Conservation (phyloP, 30 jellyfish, hydroid and myxozoan species). For the Hydractinia symbiolongicarpus region DNA sequence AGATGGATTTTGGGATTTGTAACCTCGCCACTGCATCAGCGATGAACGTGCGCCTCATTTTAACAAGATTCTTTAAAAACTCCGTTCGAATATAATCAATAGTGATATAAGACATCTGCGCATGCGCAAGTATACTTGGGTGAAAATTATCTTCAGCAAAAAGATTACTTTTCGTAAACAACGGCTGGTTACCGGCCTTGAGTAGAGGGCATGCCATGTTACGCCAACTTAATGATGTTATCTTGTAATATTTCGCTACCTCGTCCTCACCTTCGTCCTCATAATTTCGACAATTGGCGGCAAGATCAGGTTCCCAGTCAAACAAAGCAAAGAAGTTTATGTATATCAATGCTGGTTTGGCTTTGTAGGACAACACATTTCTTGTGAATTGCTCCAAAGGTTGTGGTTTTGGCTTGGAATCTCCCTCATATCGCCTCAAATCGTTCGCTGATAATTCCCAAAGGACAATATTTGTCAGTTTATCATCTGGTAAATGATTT, state of each 20-base stretch:
- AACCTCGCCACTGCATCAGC: conserved; percentile 92
- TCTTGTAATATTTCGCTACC: conserved; percentile 91
- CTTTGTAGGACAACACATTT: conserved; percentile 82
- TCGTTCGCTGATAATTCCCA: conserved; percentile 99
- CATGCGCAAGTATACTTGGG: conserved; percentile 96
- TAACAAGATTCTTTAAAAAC: conserved; percentile 89
- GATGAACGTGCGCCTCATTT: conserved; percentile 74
- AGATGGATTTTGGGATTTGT: conserved; percentile 83
- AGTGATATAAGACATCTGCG: conserved; percentile 92
- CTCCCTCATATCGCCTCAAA: conserved; percentile 91
- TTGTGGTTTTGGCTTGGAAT: conserved; percentile 66
- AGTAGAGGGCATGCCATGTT: conserved; percentile 91
- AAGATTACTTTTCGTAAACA: conserved; percentile 79
- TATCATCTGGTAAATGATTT: conserved; percentile 90
- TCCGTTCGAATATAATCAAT: conserved; percentile 97
- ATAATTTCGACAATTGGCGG: conserved; percentile 89
- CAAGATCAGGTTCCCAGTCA: conserved; percentile 91
- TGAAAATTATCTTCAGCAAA: conserved; percentile 96
- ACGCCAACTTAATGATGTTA: conserved; percentile 96
- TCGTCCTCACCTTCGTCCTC: conserved; percentile 98
- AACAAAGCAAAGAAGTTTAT: conserved; percentile 88
- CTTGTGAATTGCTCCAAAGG: conserved; percentile 95
- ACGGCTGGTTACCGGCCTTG: conserved; percentile 71
- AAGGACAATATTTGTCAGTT: conserved; percentile 82
- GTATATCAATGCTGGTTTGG: conserved; percentile 90